Percentiles rank a stretch among this genome's conserved stretches.
Evolutionary conservation across 2,113 vertebrate species (phyloP).

Genomic region (Pygathrix nemaeus): DNA sequence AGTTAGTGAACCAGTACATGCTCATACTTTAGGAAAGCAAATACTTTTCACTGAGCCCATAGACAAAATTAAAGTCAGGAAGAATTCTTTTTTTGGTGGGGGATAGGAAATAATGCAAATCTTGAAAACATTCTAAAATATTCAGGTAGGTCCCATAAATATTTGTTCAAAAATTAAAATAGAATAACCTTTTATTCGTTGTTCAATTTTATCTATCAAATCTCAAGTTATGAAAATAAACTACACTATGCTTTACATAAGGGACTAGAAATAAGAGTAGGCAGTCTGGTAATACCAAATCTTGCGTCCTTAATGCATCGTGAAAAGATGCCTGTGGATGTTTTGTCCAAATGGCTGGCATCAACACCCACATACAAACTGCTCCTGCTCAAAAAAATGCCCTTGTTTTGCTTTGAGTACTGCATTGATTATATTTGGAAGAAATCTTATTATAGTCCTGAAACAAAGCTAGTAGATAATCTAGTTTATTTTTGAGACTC

Average conservation of each 20-base stretch:
- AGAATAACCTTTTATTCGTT: neutral
- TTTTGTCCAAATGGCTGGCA: neutral
- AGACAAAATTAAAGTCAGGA: constrained; percentile 10
- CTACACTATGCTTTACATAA: neutral
- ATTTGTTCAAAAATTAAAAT: constrained; percentile 47
- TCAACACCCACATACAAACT: neutral
- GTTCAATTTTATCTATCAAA: neutral
- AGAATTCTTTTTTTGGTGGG: neutral
- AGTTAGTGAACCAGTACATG: neutral
- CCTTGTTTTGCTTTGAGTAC: constrained; percentile 12
- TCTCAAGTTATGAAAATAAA: constrained; percentile 45
- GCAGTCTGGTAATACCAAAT: neutral
- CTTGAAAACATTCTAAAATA: constrained; percentile 17
- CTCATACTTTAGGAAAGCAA: constrained; percentile 17
- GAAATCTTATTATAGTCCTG: neutral
- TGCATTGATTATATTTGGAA: constrained; percentile 1
- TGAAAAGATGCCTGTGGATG: neutral
- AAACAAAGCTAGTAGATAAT: constrained; percentile 7
- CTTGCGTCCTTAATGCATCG: neutral
- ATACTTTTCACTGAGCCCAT: constrained; percentile 13
- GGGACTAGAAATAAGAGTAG: constrained; percentile 25
- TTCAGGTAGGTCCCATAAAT: neutral
- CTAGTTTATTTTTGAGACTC: neutral
- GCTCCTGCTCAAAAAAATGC: neutral
- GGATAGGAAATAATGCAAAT: neutral